A percentile compares a stretch with the other conserved stretches of the same genome.
These are phyloP conservation scores for Limnephilus auricula DNA, from an alignment of 2,888 invertebrate species.

Conservation along the genomic window DNA sequence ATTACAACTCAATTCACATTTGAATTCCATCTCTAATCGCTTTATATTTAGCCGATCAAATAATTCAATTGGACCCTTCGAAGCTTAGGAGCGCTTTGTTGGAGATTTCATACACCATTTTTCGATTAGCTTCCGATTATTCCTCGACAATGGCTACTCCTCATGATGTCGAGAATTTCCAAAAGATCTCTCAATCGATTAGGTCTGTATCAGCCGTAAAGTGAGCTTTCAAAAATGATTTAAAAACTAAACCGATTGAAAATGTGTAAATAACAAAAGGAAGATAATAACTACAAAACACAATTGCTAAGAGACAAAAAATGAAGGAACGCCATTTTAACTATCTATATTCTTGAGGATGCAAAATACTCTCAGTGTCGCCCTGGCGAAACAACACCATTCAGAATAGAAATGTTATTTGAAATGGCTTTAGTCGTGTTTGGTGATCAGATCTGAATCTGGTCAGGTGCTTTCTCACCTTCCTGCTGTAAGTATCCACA, in stretches of 20 bases:
- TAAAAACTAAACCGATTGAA: neutral
- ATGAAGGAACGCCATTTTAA: no score
- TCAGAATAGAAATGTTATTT: no score
- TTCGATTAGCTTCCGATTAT: constrained; percentile 40
- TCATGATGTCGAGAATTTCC: constrained; percentile 25
- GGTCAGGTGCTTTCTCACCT: no score
- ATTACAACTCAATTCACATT: neutral
- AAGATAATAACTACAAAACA: no score
- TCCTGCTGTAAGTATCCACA: no score
- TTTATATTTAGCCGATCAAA: neutral
- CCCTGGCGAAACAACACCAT: no score
- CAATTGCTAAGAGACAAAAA: neutral
- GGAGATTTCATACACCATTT: constrained; percentile 39
- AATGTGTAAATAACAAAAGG: neutral
- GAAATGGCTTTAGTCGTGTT: no score
- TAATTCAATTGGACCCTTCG: neutral
- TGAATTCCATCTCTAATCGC: neutral
- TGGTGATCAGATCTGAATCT: no score
- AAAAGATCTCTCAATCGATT: constrained; percentile 30
- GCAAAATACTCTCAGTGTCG: no score
- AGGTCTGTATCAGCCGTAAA: constrained; percentile 5
- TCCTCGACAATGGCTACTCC: constrained; percentile 14
- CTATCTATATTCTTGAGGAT: no score
- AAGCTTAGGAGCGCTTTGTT: constrained; percentile 5
- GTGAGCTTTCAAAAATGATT: neutral